Base-by-base conservation (phyloP, 2,113 vertebrate genomes). In the Syngnathus floridae region DNA sequence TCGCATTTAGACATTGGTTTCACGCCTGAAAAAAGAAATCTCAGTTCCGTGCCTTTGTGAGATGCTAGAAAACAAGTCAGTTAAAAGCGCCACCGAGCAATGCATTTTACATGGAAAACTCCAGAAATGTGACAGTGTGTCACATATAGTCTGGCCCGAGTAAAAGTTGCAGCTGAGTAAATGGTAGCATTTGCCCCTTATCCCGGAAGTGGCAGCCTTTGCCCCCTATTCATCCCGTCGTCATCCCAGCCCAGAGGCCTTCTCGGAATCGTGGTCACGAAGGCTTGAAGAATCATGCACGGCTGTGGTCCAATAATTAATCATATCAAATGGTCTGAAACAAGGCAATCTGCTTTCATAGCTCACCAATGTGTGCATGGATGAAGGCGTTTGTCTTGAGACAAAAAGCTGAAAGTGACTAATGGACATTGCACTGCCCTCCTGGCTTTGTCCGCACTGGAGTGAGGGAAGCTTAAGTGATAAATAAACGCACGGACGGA, bases 301-400 rank as follows among this genome's bases (percentile, higher is more conserved):
- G 69, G 74, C 60, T 74, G 60, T 72, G 58, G 62, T 77, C 73
- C 76, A 73, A 62, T 67, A 70, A 75, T 79, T 81, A 82, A 83
- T 86, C 71, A 83, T 73, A 69, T 76, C 73, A 72, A 84, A 77
- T 75, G 66, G 60, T 61, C 70, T 71, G 60, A 81, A 85, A 78
- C 62, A 5, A 73, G 81, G 76, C 58, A 77, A 78, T 76, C 77
- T 73, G 62, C 65, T 76, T 64, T 77, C 70, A 69, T 56, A 69
- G 72, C 68, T 78, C 61, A 70, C 60, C 67, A 72, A 52, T 80
- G 65, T 67, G 63, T 64, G 69, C 67, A 56, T 51, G 72, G 67
- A 76, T 57, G 19, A 69, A 26, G 16, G 68, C 35, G 69, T 83
- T 86, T 79, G 75, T 82, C 75, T 66, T 40, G 21, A 75, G 52